Evolutionary conservation across 2,888 invertebrate genomes (phyloP).

Genomic region (Lithophane leautieri): DNA sequence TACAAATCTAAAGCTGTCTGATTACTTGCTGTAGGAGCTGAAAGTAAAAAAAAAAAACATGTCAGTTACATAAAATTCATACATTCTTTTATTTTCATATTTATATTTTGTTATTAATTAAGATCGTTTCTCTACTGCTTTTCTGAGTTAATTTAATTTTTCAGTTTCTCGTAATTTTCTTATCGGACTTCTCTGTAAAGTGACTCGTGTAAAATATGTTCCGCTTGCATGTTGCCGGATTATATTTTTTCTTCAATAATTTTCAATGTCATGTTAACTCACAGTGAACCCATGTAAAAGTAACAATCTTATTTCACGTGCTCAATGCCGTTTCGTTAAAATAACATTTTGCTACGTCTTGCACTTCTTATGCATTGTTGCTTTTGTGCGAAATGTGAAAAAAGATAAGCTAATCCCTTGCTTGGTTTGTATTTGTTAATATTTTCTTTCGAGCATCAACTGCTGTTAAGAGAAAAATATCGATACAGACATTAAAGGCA

Average conservation of each 20-base stretch:
- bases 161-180: constrained; percentile 64
- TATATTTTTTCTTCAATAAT: constrained; percentile 65
- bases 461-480: constrained; percentile 65
- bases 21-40: constrained; percentile 92
- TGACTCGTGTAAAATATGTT: constrained; percentile 74
- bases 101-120: constrained; percentile 45
- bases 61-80: constrained; percentile 1
- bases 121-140: constrained; percentile 43
- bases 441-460: constrained; percentile 48
- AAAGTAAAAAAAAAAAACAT: constrained; percentile 80
- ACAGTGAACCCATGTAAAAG: constrained; percentile 39
- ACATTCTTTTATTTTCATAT: constrained; percentile 1
- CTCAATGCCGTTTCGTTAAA: constrained; percentile 21
- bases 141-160: constrained; percentile 50
- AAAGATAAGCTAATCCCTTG: constrained; percentile 28
- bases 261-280: constrained; percentile 62
- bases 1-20: constrained; percentile 92
- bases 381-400: constrained; percentile 9
- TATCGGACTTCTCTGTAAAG: constrained; percentile 66
- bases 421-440: constrained; percentile 33
- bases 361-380: not conserved
- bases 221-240: constrained; percentile 68
- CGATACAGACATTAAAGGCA: constrained; percentile 66
- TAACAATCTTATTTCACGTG: constrained; percentile 51
- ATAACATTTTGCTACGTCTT: constrained; percentile 17